A percentile compares a stretch with the other conserved stretches of the same genome.
These are phyloP conservation scores for Theristus sp. DNA, from an alignment of 2,888 invertebrate genomes.

Conservation along the genomic window DNA sequence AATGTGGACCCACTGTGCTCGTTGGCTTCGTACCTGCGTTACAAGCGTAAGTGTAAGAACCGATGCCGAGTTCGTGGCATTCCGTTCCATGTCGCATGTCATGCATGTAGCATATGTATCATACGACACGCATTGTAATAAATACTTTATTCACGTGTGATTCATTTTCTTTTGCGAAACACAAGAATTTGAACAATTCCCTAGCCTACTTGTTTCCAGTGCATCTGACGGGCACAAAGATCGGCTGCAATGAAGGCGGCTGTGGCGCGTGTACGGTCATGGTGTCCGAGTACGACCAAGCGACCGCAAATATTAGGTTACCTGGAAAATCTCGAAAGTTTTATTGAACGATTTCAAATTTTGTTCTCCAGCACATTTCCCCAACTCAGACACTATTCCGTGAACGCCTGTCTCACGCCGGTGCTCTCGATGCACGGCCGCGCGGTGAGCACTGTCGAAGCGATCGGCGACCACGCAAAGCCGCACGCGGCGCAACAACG, in stretches of 20 bases:
- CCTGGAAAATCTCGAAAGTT: no score
- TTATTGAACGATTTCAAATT: neutral
- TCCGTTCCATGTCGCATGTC: no score
- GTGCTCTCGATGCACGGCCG: slow-evolving; percentile 65
- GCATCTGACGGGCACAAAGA: slow-evolving; percentile 28
- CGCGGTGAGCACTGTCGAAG: slow-evolving; percentile 78
- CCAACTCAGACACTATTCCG: slow-evolving; percentile 29
- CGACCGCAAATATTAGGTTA: neutral
- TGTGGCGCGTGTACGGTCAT: slow-evolving; percentile 35
- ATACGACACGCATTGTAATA: no score
- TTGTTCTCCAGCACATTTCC: neutral
- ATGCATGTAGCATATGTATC: no score
- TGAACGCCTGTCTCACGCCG: slow-evolving; percentile 74
- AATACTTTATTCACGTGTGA: no score
- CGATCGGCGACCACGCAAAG: slow-evolving; percentile 45
- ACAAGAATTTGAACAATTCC: neutral
- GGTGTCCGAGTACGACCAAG: neutral
- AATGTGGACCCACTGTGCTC: neutral
- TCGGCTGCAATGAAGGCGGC: slow-evolving; percentile 36
- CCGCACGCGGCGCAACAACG: slow-evolving; percentile 57
- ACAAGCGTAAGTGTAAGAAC: neutral
- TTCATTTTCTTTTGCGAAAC: neutral
- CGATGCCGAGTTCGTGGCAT: neutral
- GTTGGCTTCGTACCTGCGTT: neutral
- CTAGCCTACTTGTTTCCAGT: neutral